These are phyloP conservation scores for Suncus etruscus DNA, from an alignment of 2,113 vertebrate genomes.

Conservation along the genomic window DNA sequence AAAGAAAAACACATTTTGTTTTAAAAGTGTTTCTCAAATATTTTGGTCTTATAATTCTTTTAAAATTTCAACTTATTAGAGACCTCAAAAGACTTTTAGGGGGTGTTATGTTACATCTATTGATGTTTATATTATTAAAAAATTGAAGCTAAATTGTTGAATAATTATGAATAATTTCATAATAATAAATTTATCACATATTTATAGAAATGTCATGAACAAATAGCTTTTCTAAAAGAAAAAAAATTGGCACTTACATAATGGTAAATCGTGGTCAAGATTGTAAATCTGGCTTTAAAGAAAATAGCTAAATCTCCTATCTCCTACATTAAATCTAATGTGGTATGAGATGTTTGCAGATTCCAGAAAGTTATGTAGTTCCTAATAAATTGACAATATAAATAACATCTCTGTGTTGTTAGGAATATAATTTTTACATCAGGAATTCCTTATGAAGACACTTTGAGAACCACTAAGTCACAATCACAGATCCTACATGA, in stretches of 20 bases:
- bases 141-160: conserved; percentile 8
- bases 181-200: neutral
- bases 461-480: conserved; percentile 4
- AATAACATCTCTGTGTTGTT: neutral
- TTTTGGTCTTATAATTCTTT: neutral
- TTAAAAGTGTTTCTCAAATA: neutral
- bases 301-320: neutral
- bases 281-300: neutral
- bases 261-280: conserved; percentile 16
- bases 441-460: neutral
- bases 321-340: neutral
- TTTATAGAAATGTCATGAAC: neutral
- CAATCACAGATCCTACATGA: neutral
- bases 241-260: neutral
- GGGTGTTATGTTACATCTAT: neutral
- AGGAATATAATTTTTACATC: neutral
- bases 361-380: neutral
- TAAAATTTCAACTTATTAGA: neutral
- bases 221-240: neutral
- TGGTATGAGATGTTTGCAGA: neutral
- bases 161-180: neutral
- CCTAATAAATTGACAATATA: neutral
- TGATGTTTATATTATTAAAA: neutral
- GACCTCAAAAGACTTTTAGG: neutral
- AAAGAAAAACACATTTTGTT: neutral